Evolutionary conservation across 2,113 vertebrate genomes (phyloP).

Genomic region (Rostratula benghalensis): DNA sequence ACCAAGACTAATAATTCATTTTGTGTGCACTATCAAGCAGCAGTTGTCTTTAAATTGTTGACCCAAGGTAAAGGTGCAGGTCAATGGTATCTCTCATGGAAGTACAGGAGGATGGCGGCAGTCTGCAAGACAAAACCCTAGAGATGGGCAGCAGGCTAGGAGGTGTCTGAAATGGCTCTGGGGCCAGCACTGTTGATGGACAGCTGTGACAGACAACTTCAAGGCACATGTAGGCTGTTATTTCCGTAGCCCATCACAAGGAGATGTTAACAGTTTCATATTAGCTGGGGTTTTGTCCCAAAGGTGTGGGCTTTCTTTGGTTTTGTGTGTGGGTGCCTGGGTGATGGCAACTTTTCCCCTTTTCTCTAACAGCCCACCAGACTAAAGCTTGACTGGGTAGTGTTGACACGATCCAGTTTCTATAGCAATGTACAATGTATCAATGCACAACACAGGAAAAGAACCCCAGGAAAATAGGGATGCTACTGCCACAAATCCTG

Average conservation of each 20-base stretch:
- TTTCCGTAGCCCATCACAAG: not conserved
- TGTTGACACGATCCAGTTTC: not conserved
- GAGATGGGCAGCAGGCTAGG: not conserved
- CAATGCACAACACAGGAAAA: not conserved
- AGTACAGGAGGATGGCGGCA: not conserved
- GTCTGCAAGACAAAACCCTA: not conserved
- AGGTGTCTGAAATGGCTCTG: not conserved
- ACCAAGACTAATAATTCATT: not conserved
- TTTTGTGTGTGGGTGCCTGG: not conserved
- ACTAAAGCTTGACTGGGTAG: not conserved
- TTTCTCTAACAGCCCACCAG: not conserved
- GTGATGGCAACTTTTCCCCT: not conserved
- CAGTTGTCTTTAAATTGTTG: not conserved
- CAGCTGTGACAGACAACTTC: not conserved
- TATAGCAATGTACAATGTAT: not conserved
- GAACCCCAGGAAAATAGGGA: not conserved
- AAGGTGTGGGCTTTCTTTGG: not conserved
- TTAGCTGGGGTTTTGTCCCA: not conserved
- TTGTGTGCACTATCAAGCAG: not conserved
- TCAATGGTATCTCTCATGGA: not conserved
- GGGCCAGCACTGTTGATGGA: not conserved
- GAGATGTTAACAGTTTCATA: not conserved
- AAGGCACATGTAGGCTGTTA: not conserved
- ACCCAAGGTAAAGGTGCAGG: not conserved
- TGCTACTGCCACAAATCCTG: not conserved